Evolutionary conservation across 53 echinoderm and acorn worm species (phyloP).

Genomic region (Temnopleurus reevesii): DNA sequence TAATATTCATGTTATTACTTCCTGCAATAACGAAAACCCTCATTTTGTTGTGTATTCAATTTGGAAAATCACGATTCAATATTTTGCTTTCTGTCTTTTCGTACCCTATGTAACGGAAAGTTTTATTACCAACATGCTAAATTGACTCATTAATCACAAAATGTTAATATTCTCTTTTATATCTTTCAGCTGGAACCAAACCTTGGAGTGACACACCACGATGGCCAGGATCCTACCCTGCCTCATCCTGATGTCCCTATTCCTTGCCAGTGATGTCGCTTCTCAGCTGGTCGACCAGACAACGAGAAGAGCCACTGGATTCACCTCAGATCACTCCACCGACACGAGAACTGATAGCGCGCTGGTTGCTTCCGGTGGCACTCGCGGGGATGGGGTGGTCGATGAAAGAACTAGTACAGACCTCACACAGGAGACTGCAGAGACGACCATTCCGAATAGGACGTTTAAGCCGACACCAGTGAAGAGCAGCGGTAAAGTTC

Average conservation of each 20-base stretch:
- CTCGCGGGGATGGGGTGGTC: not conserved
- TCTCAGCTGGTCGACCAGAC: conserved; percentile 30
- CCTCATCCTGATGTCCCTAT: conserved; percentile 20
- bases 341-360: not conserved
- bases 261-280: conserved; percentile 15
- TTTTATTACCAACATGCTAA: too few species aligned
- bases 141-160: too few species aligned
- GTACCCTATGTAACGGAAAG: too few species aligned
- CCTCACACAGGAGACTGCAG: not conserved
- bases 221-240: not conserved
- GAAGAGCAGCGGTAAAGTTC: not conserved
- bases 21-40: too few species aligned
- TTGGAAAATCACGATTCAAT: too few species aligned
- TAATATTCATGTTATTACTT: too few species aligned
- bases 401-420: conserved; percentile 12
- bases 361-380: not conserved
- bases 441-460: conserved; percentile 17
- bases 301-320: not conserved
- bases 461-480: not conserved
- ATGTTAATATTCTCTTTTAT: conserved; percentile 18
- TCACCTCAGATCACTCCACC: not conserved
- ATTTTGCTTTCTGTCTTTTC: too few species aligned
- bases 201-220: not conserved
- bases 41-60: too few species aligned
- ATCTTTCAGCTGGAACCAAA: not conserved